Base-by-base conservation (phyloP, 1,140 invertebrate genomes). In the Cyphomyrmex costatus region DNA sequence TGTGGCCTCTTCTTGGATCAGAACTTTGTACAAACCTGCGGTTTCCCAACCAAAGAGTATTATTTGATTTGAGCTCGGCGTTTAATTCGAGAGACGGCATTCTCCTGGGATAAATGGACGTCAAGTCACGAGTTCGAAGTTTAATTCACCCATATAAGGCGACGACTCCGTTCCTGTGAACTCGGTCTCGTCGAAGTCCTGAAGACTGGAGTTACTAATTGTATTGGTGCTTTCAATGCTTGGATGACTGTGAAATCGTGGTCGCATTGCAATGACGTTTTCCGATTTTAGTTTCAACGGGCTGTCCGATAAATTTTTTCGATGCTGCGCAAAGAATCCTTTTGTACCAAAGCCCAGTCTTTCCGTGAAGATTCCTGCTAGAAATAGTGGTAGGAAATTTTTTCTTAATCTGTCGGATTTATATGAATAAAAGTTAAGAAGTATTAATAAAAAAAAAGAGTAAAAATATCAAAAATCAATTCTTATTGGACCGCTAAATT, bases 141-240 rank as follows among this genome's bases (percentile, higher is more conserved):
- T 97, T 16, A 97, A 93, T 93, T 97, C 95, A 24, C 96, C 96
- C 96, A 97, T 96, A 87, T 96, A 96, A 7, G 94, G 95, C 1
- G 96, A 96, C 63, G 97, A 92, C 93, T 97, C 97, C 46, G 96
- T 93, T 21, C 96, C 96, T 2, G 95, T 96, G 84, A 96, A 96
- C 87, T 97, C 97, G 19, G 96, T 96, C 82, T 97, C 96, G 63
- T 96, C 96, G 70, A 97, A 92, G 91, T 97, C 97, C 78, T 97
- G 96, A 2, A 97, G 94, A 91, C 97, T 97, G 7, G 96, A 97
- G 93, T 97, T 97, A 88, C 96, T 97, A 73, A 97, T 97, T 42
- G 96, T 97, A 63, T 95, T 95, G 19, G 92, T 90, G 70, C 94
- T 95, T 2, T 95, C 94, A 65, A 92, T 92, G 56, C 93, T 94